Percentiles rank a stretch among this genome's conserved stretches.
Evolutionary conservation across 2,113 vertebrate genomes (phyloP).

Genomic region (Eptatretus burgeri): DNA sequence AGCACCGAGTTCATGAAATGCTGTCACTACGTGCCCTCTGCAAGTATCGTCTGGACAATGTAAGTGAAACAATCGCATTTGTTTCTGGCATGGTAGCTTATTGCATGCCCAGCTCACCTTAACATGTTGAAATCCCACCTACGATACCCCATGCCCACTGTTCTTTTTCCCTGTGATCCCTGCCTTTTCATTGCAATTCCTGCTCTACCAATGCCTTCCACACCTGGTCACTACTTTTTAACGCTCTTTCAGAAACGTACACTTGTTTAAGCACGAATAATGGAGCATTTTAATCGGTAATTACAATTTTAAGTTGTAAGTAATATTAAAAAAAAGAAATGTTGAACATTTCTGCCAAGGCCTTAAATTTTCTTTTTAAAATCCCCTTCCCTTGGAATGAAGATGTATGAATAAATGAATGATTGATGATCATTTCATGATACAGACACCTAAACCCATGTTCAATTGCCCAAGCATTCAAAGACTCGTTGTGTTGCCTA

Average conservation of each 20-base stretch:
- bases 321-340: neutral
- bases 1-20: slow-evolving; percentile 22
- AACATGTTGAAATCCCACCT: neutral
- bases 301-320: too few species aligned
- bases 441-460: too few species aligned
- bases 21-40: slow-evolving; percentile 44
- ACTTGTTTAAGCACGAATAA: too few species aligned
- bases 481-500: neutral
- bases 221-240: too few species aligned
- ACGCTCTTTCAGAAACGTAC: too few species aligned
- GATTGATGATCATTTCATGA: too few species aligned
- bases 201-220: too few species aligned
- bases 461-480: neutral
- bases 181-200: too few species aligned
- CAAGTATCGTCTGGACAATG: slow-evolving; percentile 38
- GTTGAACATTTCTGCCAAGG: neutral
- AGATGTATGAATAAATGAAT: neutral
- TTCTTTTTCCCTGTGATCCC: too few species aligned
- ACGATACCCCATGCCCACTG: too few species aligned
- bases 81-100: neutral
- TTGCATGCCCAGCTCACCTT: neutral
- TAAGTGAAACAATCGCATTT: slow-evolving; percentile 34
- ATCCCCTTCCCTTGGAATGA: neutral
- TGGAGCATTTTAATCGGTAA: too few species aligned
- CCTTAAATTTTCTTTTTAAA: neutral